A percentile compares a stretch with the other conserved stretches of the same genome.
phyloP scores from a whole-genome alignment of 1,140 invertebrate species.

The Drosophila repletoides region DNA sequence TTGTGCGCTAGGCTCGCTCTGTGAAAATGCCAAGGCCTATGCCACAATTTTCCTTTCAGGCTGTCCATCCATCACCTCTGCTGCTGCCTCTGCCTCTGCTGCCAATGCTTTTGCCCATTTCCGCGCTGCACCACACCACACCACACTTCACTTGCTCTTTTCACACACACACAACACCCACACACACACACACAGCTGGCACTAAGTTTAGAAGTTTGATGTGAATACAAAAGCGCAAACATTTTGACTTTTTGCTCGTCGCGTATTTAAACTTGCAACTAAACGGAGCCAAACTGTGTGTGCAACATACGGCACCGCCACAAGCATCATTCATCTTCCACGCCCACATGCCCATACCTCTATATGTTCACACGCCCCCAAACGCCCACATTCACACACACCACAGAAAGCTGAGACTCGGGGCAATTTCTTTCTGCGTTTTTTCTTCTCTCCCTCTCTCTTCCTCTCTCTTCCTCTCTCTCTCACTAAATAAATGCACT shows the following conservation, averaged over 20 bases:
- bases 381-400: neutral
- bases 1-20: neutral
- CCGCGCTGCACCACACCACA: too few species aligned
- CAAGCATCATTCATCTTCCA: constrained; percentile 71
- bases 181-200: neutral
- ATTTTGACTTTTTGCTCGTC: constrained; percentile 56
- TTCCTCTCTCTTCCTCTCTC: too few species aligned
- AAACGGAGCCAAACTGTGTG: constrained; percentile 55
- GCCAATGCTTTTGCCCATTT: too few species aligned
- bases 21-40: constrained; percentile 37
- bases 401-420: neutral
- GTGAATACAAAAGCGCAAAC: constrained; percentile 59
- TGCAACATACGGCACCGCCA: constrained; percentile 49
- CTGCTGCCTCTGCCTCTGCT: too few species aligned
- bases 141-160: neutral
- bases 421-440: constrained; percentile 18
- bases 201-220: constrained; percentile 19
- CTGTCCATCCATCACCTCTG: constrained; percentile 54
- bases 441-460: neutral
- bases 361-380: too few species aligned
- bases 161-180: constrained; percentile 9
- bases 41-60: constrained; percentile 50
- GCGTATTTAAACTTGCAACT: constrained; percentile 71
- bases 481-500: constrained; percentile 71
- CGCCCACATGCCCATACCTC: constrained; percentile 34